Conservation (phyloP, 2,888 invertebrate species). For the Argyresthia albistria region DNA sequence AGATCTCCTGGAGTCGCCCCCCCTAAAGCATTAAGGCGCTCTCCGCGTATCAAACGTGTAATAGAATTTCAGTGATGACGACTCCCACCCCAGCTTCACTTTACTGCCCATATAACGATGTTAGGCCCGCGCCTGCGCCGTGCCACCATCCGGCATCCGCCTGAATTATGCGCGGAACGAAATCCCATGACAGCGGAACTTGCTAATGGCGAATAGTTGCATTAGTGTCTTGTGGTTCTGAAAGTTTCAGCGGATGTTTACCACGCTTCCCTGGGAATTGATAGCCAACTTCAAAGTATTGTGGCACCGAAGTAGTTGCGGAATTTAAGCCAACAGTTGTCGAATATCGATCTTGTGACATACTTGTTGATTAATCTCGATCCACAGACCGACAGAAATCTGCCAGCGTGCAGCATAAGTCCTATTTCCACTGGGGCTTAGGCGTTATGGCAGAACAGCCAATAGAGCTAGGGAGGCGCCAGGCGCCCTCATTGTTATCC, state of each 20-base stretch:
- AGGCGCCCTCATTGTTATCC: slow-evolving; percentile 62
- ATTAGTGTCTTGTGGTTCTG: no score
- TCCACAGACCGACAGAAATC: no score
- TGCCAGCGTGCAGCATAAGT: no score
- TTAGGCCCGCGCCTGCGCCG: slow-evolving; percentile 55
- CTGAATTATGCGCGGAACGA: slow-evolving; percentile 21
- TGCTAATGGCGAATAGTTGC: slow-evolving; percentile 1
- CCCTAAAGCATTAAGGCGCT: slow-evolving; percentile 41
- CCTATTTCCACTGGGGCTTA: background rate
- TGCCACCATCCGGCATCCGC: slow-evolving; percentile 23
- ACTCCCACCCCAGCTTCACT: slow-evolving; percentile 24
- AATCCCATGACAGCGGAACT: slow-evolving; percentile 14
- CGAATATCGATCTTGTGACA: no score
- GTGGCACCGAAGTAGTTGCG: no score
- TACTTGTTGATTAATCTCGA: no score
- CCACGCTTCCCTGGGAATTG: no score
- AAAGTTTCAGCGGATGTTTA: no score
- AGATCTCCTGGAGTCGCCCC: slow-evolving; percentile 14
- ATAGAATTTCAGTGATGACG: slow-evolving; percentile 64
- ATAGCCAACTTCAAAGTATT: no score
- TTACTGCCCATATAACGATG: slow-evolving; percentile 56
- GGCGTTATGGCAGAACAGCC: slow-evolving; percentile 32
- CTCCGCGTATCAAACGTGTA: slow-evolving; percentile 64
- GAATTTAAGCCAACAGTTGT: no score
- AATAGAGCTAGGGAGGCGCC: slow-evolving; percentile 24